Evolutionary conservation across 2,888 invertebrate genomes (phyloP), one percentile per base, ranked within the genome.

Genomic region (Aleiodes leptofemur): DNA sequence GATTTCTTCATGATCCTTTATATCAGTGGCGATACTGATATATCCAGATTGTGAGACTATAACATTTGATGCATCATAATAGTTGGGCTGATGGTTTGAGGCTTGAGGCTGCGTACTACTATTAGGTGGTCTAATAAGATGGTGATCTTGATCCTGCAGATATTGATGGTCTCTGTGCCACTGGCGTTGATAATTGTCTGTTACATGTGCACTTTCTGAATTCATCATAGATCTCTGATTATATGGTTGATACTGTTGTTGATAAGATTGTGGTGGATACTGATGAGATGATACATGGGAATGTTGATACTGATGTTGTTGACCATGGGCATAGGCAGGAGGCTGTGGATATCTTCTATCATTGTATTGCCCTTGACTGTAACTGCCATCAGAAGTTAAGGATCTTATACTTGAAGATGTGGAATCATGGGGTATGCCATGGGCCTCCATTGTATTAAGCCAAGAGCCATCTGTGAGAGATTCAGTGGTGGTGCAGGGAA

Each of bases 1-100:
- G 3, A 79, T 76, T 51, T 92, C 92, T 61, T 90, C 90, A 34
- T 87, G 86, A 71, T 91, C 91, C 88, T 92, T 94, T 16, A 93
- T 90, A 83, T 94, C 93, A n/a, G 93, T 91, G 0, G 94, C 92
- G 83, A 95, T 95, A 13, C 95, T 94, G 78, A 95, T 92, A 87
- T 95, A 95, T 1, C 95, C 95, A 1, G 95, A 94, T 86, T 95
- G 94, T 0, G 95, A 94, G 70, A 95, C 95, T 74, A 95, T 92
- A n/a, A 95, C 91, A 61, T 90, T 91, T 51, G 91, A 91, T 0
- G 92, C 89, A 76, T 92, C 92, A 78, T 91, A 92, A 80, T 90
- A 91, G 72, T 87, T 87, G 29, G 82, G 84, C 90, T 84, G 84
- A 59, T 87, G 85, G 13, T 80, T 75, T 71, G 84, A 85, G 4